Percentiles rank a stretch among this genome's conserved stretches.
phyloP scores from a whole-genome alignment of 2,113 vertebrate species.

The Entelurus aequoreus region DNA sequence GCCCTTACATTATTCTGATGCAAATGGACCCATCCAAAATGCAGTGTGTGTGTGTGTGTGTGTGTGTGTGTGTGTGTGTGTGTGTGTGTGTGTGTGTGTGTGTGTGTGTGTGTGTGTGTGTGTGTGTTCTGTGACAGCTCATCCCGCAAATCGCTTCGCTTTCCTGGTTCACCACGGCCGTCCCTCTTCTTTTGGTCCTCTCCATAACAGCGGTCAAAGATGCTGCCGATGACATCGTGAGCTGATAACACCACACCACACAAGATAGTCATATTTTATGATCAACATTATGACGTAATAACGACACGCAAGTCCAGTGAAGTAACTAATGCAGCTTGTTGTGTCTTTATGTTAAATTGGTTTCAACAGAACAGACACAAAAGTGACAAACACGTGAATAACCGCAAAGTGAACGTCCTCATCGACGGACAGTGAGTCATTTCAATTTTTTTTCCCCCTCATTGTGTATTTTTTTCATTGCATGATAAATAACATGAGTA shows the following conservation, averaged over 20 bases:
- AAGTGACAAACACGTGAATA: constrained; percentile 90
- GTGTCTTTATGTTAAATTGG: background rate
- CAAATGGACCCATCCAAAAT: background rate
- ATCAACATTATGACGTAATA: background rate
- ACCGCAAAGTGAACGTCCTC: constrained; percentile 80
- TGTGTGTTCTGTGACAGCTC: constrained; percentile 66
- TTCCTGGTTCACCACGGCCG: constrained; percentile 89
- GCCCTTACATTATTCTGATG: too few relatives aligned
- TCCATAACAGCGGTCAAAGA: constrained; percentile 87
- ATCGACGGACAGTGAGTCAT: constrained; percentile 81
- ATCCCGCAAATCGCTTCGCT: constrained; percentile 90
- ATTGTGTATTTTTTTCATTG: background rate
- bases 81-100: background rate
- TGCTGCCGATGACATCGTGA: constrained; percentile 87
- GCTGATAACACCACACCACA: constrained; percentile 7
- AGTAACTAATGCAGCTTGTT: background rate
- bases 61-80: background rate
- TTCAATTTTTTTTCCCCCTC: background rate
- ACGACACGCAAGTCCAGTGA: background rate
- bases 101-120: background rate
- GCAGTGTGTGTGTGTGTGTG: background rate
- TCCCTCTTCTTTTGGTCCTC: constrained; percentile 87
- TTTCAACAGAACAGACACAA: constrained; percentile 82
- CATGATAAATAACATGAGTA: background rate
- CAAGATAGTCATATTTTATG: background rate